Base-by-base conservation (phyloP, 1,140 invertebrate species). In the Reticulitermes speratus region DNA sequence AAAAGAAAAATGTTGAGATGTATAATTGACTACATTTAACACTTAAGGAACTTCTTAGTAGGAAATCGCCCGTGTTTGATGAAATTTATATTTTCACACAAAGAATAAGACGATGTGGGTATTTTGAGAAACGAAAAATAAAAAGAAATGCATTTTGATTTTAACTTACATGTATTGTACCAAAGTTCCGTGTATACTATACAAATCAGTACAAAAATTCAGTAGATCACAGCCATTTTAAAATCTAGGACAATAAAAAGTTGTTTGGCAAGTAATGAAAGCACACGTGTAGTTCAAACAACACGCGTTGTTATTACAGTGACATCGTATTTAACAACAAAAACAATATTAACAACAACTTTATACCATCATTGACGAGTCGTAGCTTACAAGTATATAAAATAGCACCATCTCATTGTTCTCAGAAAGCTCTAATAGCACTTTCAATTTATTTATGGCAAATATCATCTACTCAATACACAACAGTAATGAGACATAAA, bases 181-280 rank as follows among this genome's bases (percentile, higher is more conserved):
- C 65, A 75, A 75, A 75, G 5, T 30, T n/a, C 65, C 30, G 7
- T 75, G 65, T 75, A 75, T 75, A 75, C 65, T 75, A 25, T 75
- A 75, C 25, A 75, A 75, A 75, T 75, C 65, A 25, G 65, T 75
- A 75, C 65, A 75, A 75, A 75, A 75, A 75, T n/a, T 30, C 25
- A 30, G n/a, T 75, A 75, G 65, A 75, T 75, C 65, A 75, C 65
- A 75, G 65, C 65, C 65, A 75, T 75, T 69, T 75, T 30, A 75
- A 75, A 9, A 75, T 75, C 65, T 30, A 75, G 65, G n/a, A 75
- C 65, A 75, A 30, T 75, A 75, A 3, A 75, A 75, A 75, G 65
- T 75, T 75, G n/a, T 75, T 75, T 75, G 25, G 65, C 25, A 75
- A 75, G 65, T 75, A 75, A 75, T 75, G n/a, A 75, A 75, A 65